A percentile compares a stretch with the other conserved stretches of the same genome.
Evolutionary conservation across 2,113 vertebrate genomes (phyloP).

Genomic region (Upupa epops): DNA sequence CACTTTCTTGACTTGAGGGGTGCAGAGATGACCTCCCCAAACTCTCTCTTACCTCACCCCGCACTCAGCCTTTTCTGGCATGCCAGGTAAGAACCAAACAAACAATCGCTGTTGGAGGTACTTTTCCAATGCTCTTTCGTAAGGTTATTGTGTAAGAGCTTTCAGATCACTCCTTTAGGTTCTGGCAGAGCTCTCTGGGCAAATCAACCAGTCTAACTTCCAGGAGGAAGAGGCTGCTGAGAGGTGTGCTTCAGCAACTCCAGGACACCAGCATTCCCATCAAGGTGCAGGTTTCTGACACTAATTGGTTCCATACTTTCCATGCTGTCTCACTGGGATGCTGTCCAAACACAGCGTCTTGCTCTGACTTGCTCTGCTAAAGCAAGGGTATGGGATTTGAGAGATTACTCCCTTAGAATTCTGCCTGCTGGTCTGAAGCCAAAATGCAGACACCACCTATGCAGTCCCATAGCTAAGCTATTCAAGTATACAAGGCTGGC

Average conservation of each 20-base stretch:
- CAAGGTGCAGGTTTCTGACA: neutral
- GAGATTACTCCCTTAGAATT: neutral
- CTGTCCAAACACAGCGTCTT: neutral
- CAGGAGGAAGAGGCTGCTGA: neutral
- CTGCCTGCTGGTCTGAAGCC: neutral
- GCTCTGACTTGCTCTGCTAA: slow-evolving; percentile 27
- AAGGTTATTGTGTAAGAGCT: neutral
- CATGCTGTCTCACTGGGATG: neutral
- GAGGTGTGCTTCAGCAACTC: neutral
- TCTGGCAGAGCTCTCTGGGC: neutral
- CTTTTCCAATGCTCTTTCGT: neutral
- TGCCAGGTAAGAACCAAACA: neutral
- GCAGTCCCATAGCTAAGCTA: neutral
- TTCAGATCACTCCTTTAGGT: neutral
- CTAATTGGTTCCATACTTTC: neutral
- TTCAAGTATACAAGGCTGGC: neutral
- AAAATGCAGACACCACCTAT: slow-evolving; percentile 3
- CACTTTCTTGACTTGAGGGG: neutral
- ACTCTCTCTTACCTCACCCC: neutral
- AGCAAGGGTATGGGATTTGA: neutral
- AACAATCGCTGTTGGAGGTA: neutral
- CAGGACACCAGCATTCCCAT: neutral
- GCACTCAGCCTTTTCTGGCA: neutral
- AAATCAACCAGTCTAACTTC: neutral
- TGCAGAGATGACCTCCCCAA: neutral